A percentile compares a stretch with the other conserved stretches of the same genome.
Conservation (phyloP, 2,113 vertebrate genomes). For the Arizona elegans region DNA sequence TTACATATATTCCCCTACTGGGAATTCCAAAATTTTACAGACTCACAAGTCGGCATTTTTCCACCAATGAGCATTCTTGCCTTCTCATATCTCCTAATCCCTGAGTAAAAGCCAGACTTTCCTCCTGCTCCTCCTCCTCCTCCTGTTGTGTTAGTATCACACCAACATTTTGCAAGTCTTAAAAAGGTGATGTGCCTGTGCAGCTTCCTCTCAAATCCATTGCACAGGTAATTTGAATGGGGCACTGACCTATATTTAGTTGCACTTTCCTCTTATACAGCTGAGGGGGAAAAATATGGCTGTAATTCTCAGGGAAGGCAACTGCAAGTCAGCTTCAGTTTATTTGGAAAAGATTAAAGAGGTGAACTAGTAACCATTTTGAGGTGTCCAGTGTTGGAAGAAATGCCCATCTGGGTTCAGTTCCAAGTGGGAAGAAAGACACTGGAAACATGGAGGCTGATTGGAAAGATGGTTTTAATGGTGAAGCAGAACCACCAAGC, state of each 20-base stretch:
- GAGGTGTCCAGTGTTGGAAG: too few relatives aligned
- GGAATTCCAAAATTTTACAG: background rate
- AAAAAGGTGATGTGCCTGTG: background rate
- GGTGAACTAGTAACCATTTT: too few relatives aligned
- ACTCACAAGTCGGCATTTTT: background rate
- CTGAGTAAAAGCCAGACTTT: background rate
- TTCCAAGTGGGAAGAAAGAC: too few relatives aligned
- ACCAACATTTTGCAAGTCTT: background rate
- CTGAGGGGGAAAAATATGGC: background rate
- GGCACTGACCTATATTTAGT: background rate
- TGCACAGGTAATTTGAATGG: background rate
- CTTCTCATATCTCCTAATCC: background rate
- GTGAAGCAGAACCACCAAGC: too few relatives aligned
- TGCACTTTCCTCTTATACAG: background rate
- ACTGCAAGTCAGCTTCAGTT: background rate
- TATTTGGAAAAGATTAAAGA: background rate
- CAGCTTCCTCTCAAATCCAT: background rate
- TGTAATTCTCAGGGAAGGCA: background rate
- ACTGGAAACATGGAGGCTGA: too few relatives aligned
- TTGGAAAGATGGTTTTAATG: too few relatives aligned
- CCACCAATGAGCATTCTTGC: background rate
- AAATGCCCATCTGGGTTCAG: too few relatives aligned
- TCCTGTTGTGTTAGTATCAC: background rate
- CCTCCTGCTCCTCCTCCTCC: background rate
- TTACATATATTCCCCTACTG: background rate